Base-by-base conservation (phyloP, 2,888 invertebrate genomes). In the Ypsolopha sequella region DNA sequence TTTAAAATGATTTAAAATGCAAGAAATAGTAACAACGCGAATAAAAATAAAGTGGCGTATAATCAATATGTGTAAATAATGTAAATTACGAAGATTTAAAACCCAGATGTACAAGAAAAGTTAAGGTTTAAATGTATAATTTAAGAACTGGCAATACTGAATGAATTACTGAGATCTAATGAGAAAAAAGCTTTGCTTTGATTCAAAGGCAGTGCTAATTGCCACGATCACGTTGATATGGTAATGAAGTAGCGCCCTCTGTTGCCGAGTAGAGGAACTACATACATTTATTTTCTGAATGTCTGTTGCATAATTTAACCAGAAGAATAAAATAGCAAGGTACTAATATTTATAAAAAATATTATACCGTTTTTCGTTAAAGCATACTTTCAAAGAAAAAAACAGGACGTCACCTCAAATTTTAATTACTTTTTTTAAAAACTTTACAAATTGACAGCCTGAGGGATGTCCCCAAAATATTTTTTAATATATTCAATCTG, bases 191-290 rank as follows among this genome's bases (percentile, higher is more conserved):
- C 70, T 70, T 69, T 65, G 62, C 63, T 62, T 58, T 60, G 65
- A 71, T 73, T 72, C 76, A 73, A 76, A 76, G 66, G 68, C 65
- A 60, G 70, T 69, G 75, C 68, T 76, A 77, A 80, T 78, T 73
- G 67, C 58, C 58, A 55, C 54, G 57, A 60, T 35, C 41, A 62
- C 54, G 59, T 56, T 64, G 66, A 64, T 66, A 71, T 73, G 73
- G 59, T 70, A 76, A 77, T 76, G 61, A 58, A 35, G 55, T 58
- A 63, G 66, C 73, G 75, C 63, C 73, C 70, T 76, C 78, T 75
- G 54, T 64, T 60, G 68, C 53, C 61, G 65, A 68, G 71, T 60
- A 63, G 66, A 59, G 51, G 58, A 58, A 63, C 59, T 59, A 49
- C n/a, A 33, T 9, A 10, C 41, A 14, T 13, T 14, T 41, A 13